Base-by-base conservation (phyloP, 2,113 vertebrate species). In the Greenwoodochromis staneri region DNA sequence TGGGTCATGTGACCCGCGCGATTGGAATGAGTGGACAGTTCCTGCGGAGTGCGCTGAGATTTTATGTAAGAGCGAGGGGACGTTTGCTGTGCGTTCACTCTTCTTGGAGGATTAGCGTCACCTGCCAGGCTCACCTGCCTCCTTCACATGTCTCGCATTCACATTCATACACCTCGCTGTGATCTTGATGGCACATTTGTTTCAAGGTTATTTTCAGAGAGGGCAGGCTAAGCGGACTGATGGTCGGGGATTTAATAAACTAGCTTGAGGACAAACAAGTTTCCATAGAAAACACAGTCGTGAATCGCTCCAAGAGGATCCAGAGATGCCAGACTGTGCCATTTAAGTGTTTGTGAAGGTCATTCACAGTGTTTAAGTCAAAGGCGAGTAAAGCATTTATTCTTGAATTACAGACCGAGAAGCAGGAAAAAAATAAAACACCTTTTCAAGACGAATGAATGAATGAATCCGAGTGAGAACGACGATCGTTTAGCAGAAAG, bases 401-500 rank as follows among this genome's bases (percentile, higher is more conserved):
- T 36, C 31, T 66, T n/a, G 17, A 61, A 34, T 61, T 7, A 61
- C 9, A 61, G 51, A 53, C 9, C 5, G 17, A 53, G 57, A 66
- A 36, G 34, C 34, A 66, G 61, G 31, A 19, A n/a, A 5, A 24
- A 63, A 66, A 36, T 7, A 63, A 38, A 66, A 66, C 6, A 66
- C 17, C 31, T n/a, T 38, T n/a, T 66, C 61, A 66, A 38, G 10
- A 66, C 31, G 1, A 36, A 63, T n/a, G 31, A 63, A 66, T 38
- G 17, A 66, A 66, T 38, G 17, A 66, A 38, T 38, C 31, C 3
- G 7, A 66, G 61, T 66, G 61, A 66, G 61, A 36, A 36, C 31
- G 2, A 6, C 0, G 14, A 34, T 19, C 29, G 9, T 1, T 8
- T n/a, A 66, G 31, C 61, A 38, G 61, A n/a, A 66, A 38, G 10